A percentile compares a stretch with the other conserved stretches of the same genome.
Evolutionary conservation across 2,888 invertebrate genomes (phyloP).

Genomic region (Diloba caeruleocephala): DNA sequence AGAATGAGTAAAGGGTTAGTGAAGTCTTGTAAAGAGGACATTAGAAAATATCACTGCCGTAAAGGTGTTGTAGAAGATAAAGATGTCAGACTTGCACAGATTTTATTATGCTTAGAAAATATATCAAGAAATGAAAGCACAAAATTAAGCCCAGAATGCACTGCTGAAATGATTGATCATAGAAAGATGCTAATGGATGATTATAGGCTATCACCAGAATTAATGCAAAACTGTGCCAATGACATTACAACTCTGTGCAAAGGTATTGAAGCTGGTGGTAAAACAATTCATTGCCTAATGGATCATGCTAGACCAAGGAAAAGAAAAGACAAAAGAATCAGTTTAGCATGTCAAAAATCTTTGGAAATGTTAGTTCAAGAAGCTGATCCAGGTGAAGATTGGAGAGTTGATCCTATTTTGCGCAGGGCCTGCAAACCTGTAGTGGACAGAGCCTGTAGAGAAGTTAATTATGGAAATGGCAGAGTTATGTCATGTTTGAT

Average conservation of each 20-base stretch:
- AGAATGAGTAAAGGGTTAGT: slow-evolving; percentile 96
- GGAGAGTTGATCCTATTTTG: slow-evolving; percentile 97
- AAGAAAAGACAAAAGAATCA: slow-evolving; percentile 91
- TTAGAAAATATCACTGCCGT: slow-evolving; percentile 95
- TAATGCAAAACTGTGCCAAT: slow-evolving; percentile 95
- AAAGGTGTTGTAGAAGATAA: slow-evolving; percentile 94
- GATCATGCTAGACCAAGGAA: slow-evolving; percentile 93
- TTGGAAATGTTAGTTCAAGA: slow-evolving; percentile 94
- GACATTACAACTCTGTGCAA: slow-evolving; percentile 95
- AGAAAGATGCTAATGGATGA: slow-evolving; percentile 97
- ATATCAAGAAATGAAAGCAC: slow-evolving; percentile 92
- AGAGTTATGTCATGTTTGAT: slow-evolving; percentile 97
- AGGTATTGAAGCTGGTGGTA: slow-evolving; percentile 93
- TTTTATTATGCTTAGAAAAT: slow-evolving; percentile 97
- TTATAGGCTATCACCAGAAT: slow-evolving; percentile 97
- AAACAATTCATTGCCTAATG: slow-evolving; percentile 98
- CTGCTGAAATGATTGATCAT: slow-evolving; percentile 96
- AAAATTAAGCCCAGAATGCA: slow-evolving; percentile 93
- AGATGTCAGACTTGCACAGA: slow-evolving; percentile 95
- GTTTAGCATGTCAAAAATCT: slow-evolving; percentile 92
- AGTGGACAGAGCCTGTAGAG: slow-evolving; percentile 93
- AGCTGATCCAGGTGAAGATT: slow-evolving; percentile 98
- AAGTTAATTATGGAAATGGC: slow-evolving; percentile 93
- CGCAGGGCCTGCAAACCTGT: slow-evolving; percentile 96
- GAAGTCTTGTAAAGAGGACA: slow-evolving; percentile 96